Percentiles rank a stretch among this genome's conserved stretches.
These are phyloP conservation scores for Coboldia fuscipes DNA, from an alignment of 1,140 invertebrate genomes.

Conservation along the genomic window DNA sequence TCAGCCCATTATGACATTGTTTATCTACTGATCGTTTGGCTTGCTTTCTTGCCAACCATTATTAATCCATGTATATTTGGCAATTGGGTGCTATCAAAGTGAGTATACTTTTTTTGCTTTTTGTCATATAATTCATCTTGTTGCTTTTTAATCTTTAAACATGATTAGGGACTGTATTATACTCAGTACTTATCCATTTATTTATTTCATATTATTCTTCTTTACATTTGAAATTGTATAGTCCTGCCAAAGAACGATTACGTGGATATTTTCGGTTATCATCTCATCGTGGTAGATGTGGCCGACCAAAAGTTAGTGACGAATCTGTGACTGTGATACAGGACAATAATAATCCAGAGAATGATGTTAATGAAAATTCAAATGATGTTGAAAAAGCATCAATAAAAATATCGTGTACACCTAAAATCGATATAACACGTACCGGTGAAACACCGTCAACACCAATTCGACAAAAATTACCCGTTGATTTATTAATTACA, in stretches of 20 bases:
- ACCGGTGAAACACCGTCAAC: no score
- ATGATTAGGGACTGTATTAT: background rate
- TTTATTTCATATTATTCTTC: background rate
- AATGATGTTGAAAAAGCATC: no score
- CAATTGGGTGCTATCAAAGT: constrained; percentile 40
- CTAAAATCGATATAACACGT: no score
- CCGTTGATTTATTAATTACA: no score
- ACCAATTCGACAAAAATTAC: no score
- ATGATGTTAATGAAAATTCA: no score
- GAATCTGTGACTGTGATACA: constrained; percentile 3
- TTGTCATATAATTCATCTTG: background rate
- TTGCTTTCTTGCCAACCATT: constrained; percentile 43
- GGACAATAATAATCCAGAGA: background rate
- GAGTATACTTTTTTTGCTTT: constrained; percentile 8
- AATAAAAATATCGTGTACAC: no score
- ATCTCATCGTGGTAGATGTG: constrained; percentile 10
- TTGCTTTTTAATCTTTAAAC: background rate
- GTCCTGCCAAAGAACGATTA: constrained; percentile 33
- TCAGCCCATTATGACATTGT: constrained; percentile 41
- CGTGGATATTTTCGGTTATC: constrained; percentile 36
- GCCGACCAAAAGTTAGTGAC: constrained; percentile 11
- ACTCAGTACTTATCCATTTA: background rate
- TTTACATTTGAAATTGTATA: constrained; percentile 14
- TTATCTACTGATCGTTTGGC: constrained; percentile 44
- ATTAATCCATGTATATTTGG: constrained; percentile 39